Percentiles rank a stretch among this genome's conserved stretches.
These are phyloP conservation scores for Gerris buenoi DNA, from an alignment of 1,140 invertebrate genomes.

Conservation along the genomic window DNA sequence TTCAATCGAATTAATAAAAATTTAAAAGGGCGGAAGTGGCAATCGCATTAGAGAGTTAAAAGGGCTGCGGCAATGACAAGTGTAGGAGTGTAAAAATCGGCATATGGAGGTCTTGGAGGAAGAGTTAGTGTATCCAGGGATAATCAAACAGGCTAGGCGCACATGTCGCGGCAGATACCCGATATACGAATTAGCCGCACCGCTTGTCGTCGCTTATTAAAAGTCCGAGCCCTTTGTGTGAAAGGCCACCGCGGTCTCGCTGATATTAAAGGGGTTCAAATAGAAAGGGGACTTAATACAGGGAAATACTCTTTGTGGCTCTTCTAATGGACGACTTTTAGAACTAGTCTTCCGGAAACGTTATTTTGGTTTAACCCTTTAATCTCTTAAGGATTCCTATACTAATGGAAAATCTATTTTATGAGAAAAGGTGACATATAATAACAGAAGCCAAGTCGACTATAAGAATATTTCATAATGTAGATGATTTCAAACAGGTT, in stretches of 20 bases:
- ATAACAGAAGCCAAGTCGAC: neutral
- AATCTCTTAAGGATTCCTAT: too few species aligned
- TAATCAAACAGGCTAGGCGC: neutral
- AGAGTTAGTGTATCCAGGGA: neutral
- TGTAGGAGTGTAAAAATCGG: neutral
- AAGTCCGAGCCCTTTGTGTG: neutral
- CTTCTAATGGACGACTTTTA: neutral
- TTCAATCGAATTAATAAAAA: neutral
- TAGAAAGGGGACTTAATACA: neutral
- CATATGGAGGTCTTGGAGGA: neutral
- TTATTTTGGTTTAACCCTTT: neutral
- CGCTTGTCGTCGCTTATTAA: neutral
- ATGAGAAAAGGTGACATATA: neutral
- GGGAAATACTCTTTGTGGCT: neutral
- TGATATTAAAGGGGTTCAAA: neutral
- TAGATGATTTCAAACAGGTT: neutral
- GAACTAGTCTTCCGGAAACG: neutral
- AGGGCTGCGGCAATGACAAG: neutral
- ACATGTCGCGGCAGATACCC: neutral
- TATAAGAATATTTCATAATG: neutral
- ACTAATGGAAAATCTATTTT: too few species aligned
- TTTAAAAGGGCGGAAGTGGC: neutral
- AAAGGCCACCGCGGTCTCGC: neutral
- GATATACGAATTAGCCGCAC: neutral
- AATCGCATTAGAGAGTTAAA: neutral